A percentile compares a stretch with the other conserved stretches of the same genome.
Conservation (phyloP, 2,797 vertebrate species). For the Botia almorhae region DNA sequence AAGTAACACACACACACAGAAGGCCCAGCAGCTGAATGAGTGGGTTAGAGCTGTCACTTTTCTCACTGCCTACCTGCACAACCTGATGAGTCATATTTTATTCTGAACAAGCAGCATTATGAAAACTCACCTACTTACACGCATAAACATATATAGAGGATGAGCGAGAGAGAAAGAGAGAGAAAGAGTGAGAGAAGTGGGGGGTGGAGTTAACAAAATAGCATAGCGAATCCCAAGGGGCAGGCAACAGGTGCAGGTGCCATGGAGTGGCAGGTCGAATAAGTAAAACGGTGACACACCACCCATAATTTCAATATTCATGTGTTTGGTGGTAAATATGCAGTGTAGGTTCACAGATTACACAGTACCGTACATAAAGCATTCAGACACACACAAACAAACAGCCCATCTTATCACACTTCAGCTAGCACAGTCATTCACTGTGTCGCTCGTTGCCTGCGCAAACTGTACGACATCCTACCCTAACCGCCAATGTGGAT, state of each 20-base stretch:
- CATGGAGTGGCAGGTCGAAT: constrained; percentile 34
- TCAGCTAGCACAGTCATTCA: constrained; percentile 42
- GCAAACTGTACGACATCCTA: constrained; percentile 28
- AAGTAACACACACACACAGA: constrained; percentile 45
- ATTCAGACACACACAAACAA: constrained; percentile 46
- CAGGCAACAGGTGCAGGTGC: constrained; percentile 51
- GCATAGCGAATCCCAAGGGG: constrained; percentile 25
- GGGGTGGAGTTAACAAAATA: constrained; percentile 42
- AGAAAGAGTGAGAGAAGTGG: constrained; percentile 10
- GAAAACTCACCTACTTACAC: constrained; percentile 52
- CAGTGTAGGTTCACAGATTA: constrained; percentile 58
- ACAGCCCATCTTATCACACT: constrained; percentile 45
- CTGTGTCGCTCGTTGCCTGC: background rate
- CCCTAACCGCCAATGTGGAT: constrained; percentile 27
- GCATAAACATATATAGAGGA: constrained; percentile 41
- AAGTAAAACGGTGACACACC: constrained; percentile 41
- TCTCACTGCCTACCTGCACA: constrained; percentile 48
- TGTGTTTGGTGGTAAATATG: constrained; percentile 57
- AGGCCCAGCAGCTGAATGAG: constrained; percentile 47
- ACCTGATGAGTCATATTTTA: constrained; percentile 53
- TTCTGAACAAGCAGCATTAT: constrained; percentile 40
- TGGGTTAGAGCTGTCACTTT: constrained; percentile 45
- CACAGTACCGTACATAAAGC: constrained; percentile 37
- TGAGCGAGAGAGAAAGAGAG: constrained; percentile 13
- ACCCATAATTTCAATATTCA: constrained; percentile 55